These are phyloP conservation scores for Antheraea assamensis DNA, from an alignment of 2,888 invertebrate genomes.

Conservation along the genomic window DNA sequence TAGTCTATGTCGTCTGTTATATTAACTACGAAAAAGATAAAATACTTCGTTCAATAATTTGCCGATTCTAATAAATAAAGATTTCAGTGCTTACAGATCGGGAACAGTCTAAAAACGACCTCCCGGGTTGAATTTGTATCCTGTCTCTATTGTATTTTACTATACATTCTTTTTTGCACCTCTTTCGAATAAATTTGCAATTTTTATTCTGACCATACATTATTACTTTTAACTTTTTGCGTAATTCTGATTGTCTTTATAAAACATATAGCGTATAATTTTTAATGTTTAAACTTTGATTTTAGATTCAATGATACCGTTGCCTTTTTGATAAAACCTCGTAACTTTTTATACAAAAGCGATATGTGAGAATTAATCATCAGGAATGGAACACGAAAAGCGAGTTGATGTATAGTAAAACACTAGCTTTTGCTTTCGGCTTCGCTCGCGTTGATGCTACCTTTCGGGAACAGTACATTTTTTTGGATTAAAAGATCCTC, in stretches of 20 bases:
- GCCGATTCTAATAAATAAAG: conserved; percentile 81
- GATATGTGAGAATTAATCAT: not conserved
- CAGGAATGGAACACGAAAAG: not conserved
- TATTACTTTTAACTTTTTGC: conserved; percentile 36
- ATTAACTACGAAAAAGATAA: conserved; percentile 61
- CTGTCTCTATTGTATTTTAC: conserved; percentile 75
- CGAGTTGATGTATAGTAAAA: not conserved
- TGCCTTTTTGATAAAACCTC: not conserved
- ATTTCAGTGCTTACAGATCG: conserved; percentile 69
- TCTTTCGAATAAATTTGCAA: conserved; percentile 69
- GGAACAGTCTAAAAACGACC: conserved; percentile 73
- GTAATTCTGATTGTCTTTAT: conserved; percentile 24
- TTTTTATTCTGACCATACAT: conserved; percentile 46
- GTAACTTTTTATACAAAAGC: not conserved
- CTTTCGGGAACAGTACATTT: too few species aligned
- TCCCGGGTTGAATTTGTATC: conserved; percentile 75
- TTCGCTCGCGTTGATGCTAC: too few species aligned
- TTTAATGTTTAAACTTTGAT: not conserved
- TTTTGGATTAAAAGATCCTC: too few species aligned
- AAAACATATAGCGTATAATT: conserved; percentile 14
- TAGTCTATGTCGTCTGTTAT: conserved; percentile 46
- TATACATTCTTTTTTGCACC: conserved; percentile 80
- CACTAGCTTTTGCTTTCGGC: not conserved
- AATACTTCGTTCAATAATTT: conserved; percentile 72
- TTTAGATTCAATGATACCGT: not conserved